Conservation (phyloP, 2,888 invertebrate genomes). For the Physocephala rufipes region DNA sequence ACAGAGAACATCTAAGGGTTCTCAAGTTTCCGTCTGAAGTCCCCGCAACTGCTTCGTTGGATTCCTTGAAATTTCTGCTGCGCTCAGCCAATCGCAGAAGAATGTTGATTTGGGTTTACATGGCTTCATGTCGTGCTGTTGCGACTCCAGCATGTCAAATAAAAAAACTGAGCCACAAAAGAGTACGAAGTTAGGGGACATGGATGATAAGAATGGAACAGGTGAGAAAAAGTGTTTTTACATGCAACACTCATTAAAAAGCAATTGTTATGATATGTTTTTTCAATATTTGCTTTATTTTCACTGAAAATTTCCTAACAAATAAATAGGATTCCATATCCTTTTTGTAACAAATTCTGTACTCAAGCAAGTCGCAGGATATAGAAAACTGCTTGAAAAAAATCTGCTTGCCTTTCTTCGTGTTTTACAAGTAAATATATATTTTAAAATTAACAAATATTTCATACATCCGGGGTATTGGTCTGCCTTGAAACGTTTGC, state of each 20-base stretch:
- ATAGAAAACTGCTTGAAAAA: constrained; percentile 31
- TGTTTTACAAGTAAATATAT: background rate
- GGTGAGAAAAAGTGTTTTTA: constrained; percentile 36
- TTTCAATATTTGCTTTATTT: constrained; percentile 58
- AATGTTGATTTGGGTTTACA: constrained; percentile 38
- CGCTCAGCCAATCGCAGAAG: constrained; percentile 35
- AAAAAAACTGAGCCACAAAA: constrained; percentile 19
- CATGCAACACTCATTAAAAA: constrained; percentile 61
- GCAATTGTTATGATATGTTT: constrained; percentile 63
- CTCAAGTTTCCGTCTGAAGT: background rate
- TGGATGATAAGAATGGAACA: constrained; percentile 38
- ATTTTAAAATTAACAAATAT: constrained; percentile 16
- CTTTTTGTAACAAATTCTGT: constrained; percentile 7
- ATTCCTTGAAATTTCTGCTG: no score
- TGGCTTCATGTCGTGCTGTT: constrained; percentile 7
- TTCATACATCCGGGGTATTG: background rate
- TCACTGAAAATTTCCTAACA: background rate
- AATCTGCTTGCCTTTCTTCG: background rate
- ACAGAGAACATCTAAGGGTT: constrained; percentile 34
- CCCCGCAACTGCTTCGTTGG: background rate
- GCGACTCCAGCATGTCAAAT: background rate
- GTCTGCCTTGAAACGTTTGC: background rate
- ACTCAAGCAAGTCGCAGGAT: constrained; percentile 32
- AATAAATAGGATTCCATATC: constrained; percentile 1
- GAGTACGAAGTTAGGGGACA: background rate